phyloP scores from a whole-genome alignment of 2,797 vertebrate species.

The Hapalemur alaotrensis region DNA sequence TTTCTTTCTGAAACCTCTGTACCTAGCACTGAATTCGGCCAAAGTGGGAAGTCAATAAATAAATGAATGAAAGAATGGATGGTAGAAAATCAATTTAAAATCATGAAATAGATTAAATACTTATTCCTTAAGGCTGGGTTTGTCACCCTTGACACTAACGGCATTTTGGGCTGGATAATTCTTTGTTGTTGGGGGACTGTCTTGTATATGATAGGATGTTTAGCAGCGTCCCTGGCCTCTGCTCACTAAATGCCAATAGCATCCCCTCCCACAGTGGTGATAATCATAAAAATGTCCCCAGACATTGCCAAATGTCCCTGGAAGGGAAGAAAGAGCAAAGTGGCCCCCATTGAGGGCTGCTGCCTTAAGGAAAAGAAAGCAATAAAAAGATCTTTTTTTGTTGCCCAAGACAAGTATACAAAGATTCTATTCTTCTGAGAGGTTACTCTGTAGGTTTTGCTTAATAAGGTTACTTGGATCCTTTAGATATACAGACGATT shows the following conservation, averaged over 20 bases:
- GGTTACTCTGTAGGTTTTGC: not conserved
- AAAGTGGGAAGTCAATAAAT: conserved; percentile 7
- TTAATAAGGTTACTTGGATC: not conserved
- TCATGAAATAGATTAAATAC: not conserved
- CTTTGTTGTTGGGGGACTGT: not conserved
- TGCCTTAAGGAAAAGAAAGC: not conserved
- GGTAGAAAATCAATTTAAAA: conserved; percentile 1
- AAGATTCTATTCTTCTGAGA: conserved; percentile 18
- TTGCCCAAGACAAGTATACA: not conserved
- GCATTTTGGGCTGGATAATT: not conserved
- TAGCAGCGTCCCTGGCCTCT: not conserved
- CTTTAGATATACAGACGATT: not conserved
- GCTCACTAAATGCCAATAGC: not conserved
- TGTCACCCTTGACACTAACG: not conserved
- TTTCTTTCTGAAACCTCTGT: conserved; percentile 2
- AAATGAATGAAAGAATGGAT: conserved; percentile 15
- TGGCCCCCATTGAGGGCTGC: not conserved
- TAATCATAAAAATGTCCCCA: not conserved
- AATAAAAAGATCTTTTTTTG: not conserved
- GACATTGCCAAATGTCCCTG: not conserved
- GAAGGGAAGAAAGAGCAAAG: not conserved
- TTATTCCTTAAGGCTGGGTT: not conserved
- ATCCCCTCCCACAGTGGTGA: not conserved
- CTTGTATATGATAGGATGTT: not conserved
- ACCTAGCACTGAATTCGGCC: not conserved